Evolutionary conservation across 2,113 vertebrate species (phyloP).

Genomic region (Micronisus gabar): DNA sequence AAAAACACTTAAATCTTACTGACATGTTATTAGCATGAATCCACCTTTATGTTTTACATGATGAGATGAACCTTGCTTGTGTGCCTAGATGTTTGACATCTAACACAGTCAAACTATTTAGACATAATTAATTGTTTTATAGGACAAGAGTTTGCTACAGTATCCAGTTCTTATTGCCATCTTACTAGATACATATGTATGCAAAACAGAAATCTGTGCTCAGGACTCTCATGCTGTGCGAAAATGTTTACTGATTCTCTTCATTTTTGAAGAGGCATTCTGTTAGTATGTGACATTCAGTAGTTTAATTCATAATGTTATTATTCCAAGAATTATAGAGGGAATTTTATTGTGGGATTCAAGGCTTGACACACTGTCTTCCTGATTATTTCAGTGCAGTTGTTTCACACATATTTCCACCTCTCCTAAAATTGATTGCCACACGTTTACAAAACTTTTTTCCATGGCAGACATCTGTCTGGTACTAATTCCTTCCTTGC

Average conservation of each 20-base stretch:
- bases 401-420: not conserved
- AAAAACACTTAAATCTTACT: not conserved
- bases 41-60: not conserved
- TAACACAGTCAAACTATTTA: not conserved
- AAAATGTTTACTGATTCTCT: not conserved
- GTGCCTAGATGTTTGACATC: not conserved
- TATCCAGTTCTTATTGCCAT: not conserved
- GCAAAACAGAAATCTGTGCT: not conserved
- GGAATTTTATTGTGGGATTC: not conserved
- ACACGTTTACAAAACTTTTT: not conserved
- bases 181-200: not conserved
- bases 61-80: not conserved
- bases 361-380: not conserved
- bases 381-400: not conserved
- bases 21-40: not conserved
- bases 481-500: not conserved
- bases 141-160: not conserved
- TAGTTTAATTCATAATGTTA: not conserved
- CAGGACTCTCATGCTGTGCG: rapidly evolving
- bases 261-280: not conserved
- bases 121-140: not conserved
- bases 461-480: not conserved
- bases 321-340: not conserved
- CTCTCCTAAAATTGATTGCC: not conserved
- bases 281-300: not conserved